phyloP scores from a whole-genome alignment of 2,113 vertebrate genomes.

The Bos indicus region DNA sequence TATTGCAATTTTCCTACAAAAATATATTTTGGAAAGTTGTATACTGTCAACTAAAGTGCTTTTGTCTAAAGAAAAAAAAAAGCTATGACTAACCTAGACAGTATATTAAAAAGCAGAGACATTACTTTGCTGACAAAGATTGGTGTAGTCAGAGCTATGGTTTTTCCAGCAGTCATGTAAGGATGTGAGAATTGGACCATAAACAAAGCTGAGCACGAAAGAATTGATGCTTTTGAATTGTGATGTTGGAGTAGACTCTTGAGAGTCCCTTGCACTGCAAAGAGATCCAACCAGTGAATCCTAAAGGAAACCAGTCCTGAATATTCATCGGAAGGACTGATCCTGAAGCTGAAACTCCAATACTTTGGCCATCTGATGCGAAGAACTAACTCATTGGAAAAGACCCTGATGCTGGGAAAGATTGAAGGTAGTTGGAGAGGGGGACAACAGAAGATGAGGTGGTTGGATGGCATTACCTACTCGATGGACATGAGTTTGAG shows the following conservation, averaged over 20 bases:
- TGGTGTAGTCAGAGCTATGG: background rate
- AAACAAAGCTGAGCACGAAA: background rate
- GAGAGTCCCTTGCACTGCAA: background rate
- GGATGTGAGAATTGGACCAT: background rate
- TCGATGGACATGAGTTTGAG: background rate
- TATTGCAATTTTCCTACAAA: constrained; percentile 83
- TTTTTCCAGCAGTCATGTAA: background rate
- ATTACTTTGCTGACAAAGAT: background rate
- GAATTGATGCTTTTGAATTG: background rate
- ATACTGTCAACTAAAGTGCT: constrained; percentile 83
- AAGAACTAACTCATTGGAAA: background rate
- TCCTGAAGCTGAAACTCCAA: background rate
- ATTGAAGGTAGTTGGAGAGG: background rate
- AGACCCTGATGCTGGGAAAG: background rate
- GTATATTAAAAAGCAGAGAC: background rate
- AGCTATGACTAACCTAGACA: background rate
- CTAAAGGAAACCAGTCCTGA: background rate
- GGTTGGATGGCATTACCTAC: background rate
- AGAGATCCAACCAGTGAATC: background rate
- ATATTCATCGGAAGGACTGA: background rate
- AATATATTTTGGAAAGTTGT: constrained; percentile 85
- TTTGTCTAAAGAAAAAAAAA: constrained; percentile 55
- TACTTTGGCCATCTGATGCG: background rate
- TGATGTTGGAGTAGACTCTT: background rate
- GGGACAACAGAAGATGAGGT: background rate